Percentiles rank a stretch among this genome's conserved stretches.
Conservation (phyloP, 2,888 invertebrate species). For the Eilema caniola region DNA sequence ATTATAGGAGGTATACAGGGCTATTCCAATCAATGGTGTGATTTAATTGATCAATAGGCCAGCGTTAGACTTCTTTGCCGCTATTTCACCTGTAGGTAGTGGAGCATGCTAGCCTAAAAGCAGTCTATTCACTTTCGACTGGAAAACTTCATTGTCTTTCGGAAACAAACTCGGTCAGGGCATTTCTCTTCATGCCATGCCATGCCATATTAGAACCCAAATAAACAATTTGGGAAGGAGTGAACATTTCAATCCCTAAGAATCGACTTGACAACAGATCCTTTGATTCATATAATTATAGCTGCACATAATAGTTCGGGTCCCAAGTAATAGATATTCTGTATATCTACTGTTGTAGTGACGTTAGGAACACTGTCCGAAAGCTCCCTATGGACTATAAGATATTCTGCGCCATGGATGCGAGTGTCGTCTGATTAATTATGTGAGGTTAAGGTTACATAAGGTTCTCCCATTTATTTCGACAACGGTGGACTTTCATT, state of each 20-base stretch:
- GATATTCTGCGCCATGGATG: background rate
- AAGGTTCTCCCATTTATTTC: background rate
- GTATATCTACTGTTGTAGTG: no score
- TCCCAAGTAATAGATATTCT: background rate
- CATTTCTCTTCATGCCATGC: background rate
- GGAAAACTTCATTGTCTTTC: no score
- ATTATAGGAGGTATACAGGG: no score
- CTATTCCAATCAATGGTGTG: no score
- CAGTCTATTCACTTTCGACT: no score
- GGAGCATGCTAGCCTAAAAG: no score
- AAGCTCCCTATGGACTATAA: constrained; percentile 2
- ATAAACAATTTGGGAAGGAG: background rate
- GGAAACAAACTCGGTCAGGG: no score
- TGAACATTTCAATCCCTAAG: background rate
- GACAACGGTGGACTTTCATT: constrained; percentile 6
- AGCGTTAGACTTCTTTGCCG: no score
- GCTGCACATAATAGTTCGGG: background rate
- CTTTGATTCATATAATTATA: background rate
- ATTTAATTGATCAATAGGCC: no score
- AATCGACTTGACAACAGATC: background rate
- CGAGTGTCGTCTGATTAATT: constrained; percentile 1
- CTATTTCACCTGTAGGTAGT: no score
- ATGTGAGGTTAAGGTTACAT: background rate
- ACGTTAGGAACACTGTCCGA: background rate
- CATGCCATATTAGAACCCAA: background rate